Evolutionary conservation across 2,797 vertebrate species (phyloP), one percentile per base, ranked within the genome.

Genomic region (Aeoliscus strigatus): DNA sequence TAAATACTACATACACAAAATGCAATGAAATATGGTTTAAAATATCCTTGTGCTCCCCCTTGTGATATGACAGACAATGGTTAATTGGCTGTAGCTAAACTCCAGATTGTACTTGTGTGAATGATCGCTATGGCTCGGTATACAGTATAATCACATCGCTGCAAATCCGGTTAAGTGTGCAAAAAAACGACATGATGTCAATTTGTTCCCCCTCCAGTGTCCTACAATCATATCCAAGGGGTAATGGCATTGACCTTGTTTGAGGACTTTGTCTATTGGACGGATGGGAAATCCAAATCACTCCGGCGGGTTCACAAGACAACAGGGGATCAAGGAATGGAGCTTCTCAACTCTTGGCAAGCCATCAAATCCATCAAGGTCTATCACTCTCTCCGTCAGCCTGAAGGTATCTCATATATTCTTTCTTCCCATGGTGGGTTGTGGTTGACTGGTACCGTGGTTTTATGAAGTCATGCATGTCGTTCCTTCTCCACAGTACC

Each of bases 201-300:
- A 8, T 74, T 47, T 86, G 59, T 84, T 74, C 60, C 26, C 63
- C 60, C 85, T n/a, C 4, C 86, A 99, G 96, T 99, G 51, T 91
- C 92, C 73, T 91, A 92, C 56, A 92, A 94, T 73, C 93, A 97
- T 75, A 92, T 98, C 81, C 91, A 92, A 52, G 93, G 93, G 36
- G 95, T 98, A 77, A 97, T 97, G 87, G 93, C 93, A 2, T 87
- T 99, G 75, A 94, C 94, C 4, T 71, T 98, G 86, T 99, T 97
- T 79, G 96, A 98, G 82, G 95, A 99, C 86, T 97, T 94, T 82
- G 81, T 99, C 76, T 99, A 99, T 73, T 99, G 96, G 96, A 97
- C 93, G 27, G 95, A 99, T 2, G 94, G 93, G 50, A 99, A 99
- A 89, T 95, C 94, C 77, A 99, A 97, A 76, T 97, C 96, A 6